These are phyloP conservation scores for Mormoops blainvillei DNA, from an alignment of 2,113 vertebrate genomes.

Conservation along the genomic window DNA sequence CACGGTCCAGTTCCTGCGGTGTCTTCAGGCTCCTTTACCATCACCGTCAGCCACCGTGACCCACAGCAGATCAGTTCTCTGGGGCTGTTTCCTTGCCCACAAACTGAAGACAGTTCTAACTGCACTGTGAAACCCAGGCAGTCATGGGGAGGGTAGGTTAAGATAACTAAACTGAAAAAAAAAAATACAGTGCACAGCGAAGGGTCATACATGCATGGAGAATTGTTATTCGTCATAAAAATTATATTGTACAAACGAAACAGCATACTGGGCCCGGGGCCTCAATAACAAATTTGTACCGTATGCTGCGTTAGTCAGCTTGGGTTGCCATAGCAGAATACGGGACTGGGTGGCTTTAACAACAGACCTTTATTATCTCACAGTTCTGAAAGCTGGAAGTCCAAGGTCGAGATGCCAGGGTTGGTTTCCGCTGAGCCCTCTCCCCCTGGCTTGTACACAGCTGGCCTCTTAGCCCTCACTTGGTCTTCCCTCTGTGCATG, in stretches of 20 bases:
- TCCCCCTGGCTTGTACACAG: neutral
- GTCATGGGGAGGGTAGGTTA: neutral
- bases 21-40: neutral
- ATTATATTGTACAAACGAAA: neutral
- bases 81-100: neutral
- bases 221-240: neutral
- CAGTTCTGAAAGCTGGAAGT: neutral
- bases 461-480: neutral
- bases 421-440: neutral
- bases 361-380: neutral
- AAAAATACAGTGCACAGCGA: fast-evolving
- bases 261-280: neutral
- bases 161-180: neutral
- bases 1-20: neutral
- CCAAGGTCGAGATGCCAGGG: neutral
- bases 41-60: neutral
- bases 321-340: neutral
- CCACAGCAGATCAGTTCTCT: neutral
- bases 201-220: neutral
- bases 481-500: neutral
- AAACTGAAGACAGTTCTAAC: neutral
- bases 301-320: neutral
- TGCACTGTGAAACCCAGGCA: neutral
- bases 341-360: neutral
- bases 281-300: neutral